These are phyloP conservation scores for Theocolax elegans DNA, from an alignment of 1,140 invertebrate species.

Conservation along the genomic window DNA sequence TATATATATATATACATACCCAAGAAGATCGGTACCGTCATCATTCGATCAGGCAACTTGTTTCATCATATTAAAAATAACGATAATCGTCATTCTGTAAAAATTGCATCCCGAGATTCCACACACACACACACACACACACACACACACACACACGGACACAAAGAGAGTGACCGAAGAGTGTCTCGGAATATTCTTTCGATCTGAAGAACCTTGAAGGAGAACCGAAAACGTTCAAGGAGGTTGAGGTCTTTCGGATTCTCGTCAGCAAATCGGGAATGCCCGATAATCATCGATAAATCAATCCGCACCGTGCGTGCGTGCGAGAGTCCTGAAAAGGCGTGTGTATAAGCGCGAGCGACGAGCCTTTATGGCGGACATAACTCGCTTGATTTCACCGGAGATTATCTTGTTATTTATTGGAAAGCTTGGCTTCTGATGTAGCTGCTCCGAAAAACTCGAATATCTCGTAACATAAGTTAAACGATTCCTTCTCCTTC, in stretches of 20 bases:
- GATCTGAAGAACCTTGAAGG: no score
- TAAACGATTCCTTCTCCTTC: constrained; percentile 8
- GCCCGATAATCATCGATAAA: constrained; percentile 60
- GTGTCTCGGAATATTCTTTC: no score
- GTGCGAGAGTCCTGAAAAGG: background rate
- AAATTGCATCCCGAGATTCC: no score
- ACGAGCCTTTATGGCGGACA: constrained; percentile 61
- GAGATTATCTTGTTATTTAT: constrained; percentile 68
- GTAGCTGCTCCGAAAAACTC: constrained; percentile 15
- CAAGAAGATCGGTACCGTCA: no score
- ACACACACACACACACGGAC: no score
- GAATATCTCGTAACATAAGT: constrained; percentile 25
- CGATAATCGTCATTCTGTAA: no score
- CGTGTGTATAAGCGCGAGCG: background rate
- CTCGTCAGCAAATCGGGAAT: constrained; percentile 59
- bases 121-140: no score
- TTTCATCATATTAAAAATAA: no score
- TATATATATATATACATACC: no score
- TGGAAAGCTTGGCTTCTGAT: constrained; percentile 53
- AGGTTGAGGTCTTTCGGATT: constrained; percentile 19
- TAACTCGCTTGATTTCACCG: constrained; percentile 66
- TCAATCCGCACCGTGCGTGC: constrained; percentile 41
- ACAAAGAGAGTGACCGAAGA: background rate
- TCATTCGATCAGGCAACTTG: no score
- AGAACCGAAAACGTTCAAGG: no score